Conservation (phyloP, 2,797 vertebrate species). For the Catostomus latipinnis region DNA sequence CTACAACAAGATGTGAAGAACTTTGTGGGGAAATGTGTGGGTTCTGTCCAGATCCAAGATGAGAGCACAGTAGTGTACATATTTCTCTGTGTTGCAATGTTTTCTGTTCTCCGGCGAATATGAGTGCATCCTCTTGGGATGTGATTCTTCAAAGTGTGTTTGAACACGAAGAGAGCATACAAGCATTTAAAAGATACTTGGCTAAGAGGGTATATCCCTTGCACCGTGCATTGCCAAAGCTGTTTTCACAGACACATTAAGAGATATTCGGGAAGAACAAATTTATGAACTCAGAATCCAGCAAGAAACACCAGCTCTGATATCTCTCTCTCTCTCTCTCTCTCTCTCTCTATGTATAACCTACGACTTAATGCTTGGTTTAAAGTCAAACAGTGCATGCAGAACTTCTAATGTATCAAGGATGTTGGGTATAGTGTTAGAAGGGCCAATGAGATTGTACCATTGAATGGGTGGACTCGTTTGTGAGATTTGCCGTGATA, state of each 20-base stretch:
- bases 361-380: slow-evolving; percentile 76
- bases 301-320: slow-evolving; percentile 79
- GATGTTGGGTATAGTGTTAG: slow-evolving; percentile 56
- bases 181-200: background rate
- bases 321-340: slow-evolving; percentile 36
- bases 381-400: slow-evolving; percentile 78
- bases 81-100: background rate
- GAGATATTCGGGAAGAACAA: slow-evolving; percentile 24
- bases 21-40: background rate
- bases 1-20: background rate
- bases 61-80: slow-evolving; percentile 1
- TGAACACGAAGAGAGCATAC: slow-evolving; percentile 7
- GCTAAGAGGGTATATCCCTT: background rate
- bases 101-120: background rate
- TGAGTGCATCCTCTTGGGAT: background rate
- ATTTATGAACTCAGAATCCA: slow-evolving; percentile 58
- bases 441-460: slow-evolving; percentile 60
- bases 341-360: slow-evolving; percentile 70
- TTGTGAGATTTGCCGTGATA: slow-evolving; percentile 1
- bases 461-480: slow-evolving; percentile 53
- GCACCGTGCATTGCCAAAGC: slow-evolving; percentile 10
- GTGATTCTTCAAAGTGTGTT: slow-evolving; percentile 16
- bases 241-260: slow-evolving; percentile 8
- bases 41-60: slow-evolving; percentile 2
- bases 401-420: slow-evolving; percentile 74